Percentiles rank a stretch among this genome's conserved stretches.
Conservation (phyloP, 2,888 invertebrate species). For the Agelastica alni region DNA sequence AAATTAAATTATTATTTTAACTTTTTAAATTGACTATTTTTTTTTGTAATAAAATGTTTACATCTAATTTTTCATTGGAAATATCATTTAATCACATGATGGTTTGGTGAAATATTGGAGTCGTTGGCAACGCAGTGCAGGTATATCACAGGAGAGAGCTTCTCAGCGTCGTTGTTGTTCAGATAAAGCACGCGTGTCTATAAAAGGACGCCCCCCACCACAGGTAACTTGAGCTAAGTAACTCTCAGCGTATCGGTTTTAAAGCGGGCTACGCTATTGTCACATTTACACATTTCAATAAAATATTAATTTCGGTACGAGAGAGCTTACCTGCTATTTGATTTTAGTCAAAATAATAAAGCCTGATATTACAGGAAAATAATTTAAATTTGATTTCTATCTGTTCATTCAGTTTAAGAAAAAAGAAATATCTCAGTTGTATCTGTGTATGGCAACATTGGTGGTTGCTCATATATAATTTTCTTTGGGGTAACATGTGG, state of each 20-base stretch:
- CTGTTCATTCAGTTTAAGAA: too few relatives aligned
- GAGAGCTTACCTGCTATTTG: too few relatives aligned
- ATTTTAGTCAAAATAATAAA: too few relatives aligned
- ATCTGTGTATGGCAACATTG: not conserved
- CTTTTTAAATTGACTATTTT: too few relatives aligned
- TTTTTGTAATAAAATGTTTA: too few relatives aligned
- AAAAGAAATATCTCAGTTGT: too few relatives aligned
- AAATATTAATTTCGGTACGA: too few relatives aligned
- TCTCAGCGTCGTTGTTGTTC: conserved; percentile 28
- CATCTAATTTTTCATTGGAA: not conserved
- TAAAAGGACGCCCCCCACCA: conserved; percentile 58
- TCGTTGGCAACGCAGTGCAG: conserved; percentile 14
- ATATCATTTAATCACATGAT: not conserved
- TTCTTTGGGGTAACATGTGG: not conserved
- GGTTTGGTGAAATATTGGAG: not conserved
- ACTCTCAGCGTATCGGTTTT: conserved; percentile 24
- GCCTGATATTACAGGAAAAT: too few relatives aligned
- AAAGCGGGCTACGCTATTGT: conserved; percentile 13
- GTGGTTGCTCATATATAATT: not conserved
- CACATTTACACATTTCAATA: too few relatives aligned
- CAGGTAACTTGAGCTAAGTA: conserved; percentile 57
- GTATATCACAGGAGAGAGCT: conserved; percentile 22
- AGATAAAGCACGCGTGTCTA: conserved; percentile 49
- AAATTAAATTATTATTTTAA: too few relatives aligned
- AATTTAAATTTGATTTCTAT: too few relatives aligned